Conservation (phyloP, 2,797 vertebrate species). For the Acropternis orthonyx region DNA sequence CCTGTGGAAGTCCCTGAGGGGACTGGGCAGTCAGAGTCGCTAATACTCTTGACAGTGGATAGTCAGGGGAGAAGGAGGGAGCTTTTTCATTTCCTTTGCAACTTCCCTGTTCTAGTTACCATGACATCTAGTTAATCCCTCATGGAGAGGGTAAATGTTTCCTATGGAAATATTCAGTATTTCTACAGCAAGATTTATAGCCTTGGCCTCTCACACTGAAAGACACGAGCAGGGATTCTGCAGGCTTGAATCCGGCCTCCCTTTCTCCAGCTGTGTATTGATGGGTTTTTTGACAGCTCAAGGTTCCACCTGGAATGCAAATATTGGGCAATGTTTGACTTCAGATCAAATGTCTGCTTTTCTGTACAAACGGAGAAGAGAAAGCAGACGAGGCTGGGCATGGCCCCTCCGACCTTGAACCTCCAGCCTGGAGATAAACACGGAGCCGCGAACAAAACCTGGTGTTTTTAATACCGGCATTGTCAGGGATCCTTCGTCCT, state of each 20-base stretch:
- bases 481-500: neutral
- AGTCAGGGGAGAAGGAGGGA: neutral
- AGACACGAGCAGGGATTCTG: neutral
- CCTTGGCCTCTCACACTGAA: neutral
- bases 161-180: neutral
- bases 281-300: neutral
- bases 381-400: neutral
- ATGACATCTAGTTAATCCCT: neutral
- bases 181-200: neutral
- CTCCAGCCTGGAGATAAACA: neutral
- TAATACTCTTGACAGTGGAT: neutral
- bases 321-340: neutral
- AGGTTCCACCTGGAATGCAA: neutral
- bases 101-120: neutral
- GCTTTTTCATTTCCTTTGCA: neutral
- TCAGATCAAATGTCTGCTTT: neutral
- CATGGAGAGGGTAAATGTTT: neutral
- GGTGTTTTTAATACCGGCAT: rapidly evolving
- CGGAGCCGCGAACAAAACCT: neutral
- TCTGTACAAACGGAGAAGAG: neutral
- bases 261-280: neutral
- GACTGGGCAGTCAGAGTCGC: neutral
- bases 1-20: neutral
- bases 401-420: neutral
- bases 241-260: neutral